A percentile compares a stretch with the other conserved stretches of the same genome.
Evolutionary conservation across 2,113 vertebrate genomes (phyloP).

Genomic region (Aix galericulata): DNA sequence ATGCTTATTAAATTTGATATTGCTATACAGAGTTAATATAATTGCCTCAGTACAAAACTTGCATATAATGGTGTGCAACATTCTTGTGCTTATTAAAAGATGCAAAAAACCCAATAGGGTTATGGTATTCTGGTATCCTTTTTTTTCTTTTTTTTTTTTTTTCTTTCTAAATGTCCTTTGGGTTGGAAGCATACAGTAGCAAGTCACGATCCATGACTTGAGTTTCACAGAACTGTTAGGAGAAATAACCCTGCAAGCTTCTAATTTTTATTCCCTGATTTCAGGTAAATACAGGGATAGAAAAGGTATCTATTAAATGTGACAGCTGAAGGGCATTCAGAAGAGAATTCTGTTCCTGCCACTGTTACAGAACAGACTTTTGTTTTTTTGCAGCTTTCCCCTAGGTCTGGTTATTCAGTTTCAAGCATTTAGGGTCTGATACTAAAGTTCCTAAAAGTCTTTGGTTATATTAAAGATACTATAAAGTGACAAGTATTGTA

Average conservation of each 20-base stretch:
- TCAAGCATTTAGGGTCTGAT: background rate
- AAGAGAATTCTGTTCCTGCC: background rate
- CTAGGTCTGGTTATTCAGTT: background rate
- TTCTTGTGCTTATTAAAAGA: background rate
- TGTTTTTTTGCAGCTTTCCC: background rate
- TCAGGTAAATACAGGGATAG: background rate
- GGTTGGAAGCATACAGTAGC: rapidly evolving
- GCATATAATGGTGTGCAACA: background rate
- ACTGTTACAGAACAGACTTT: background rate
- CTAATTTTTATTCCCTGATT: background rate
- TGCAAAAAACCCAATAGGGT: background rate
- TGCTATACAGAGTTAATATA: background rate
- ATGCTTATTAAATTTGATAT: background rate
- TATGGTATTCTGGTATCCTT: background rate
- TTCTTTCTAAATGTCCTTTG: background rate
- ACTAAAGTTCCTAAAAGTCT: background rate
- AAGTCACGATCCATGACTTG: background rate
- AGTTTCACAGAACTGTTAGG: background rate
- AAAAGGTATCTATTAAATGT: background rate
- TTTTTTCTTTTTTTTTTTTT: background rate
- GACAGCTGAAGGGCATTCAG: background rate
- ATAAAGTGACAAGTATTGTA: background rate
- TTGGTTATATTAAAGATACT: background rate
- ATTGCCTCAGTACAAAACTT: background rate
- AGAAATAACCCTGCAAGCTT: background rate